These are phyloP conservation scores for Triplophysa yarkandensis DNA, from an alignment of 2,797 vertebrate species.

Conservation along the genomic window DNA sequence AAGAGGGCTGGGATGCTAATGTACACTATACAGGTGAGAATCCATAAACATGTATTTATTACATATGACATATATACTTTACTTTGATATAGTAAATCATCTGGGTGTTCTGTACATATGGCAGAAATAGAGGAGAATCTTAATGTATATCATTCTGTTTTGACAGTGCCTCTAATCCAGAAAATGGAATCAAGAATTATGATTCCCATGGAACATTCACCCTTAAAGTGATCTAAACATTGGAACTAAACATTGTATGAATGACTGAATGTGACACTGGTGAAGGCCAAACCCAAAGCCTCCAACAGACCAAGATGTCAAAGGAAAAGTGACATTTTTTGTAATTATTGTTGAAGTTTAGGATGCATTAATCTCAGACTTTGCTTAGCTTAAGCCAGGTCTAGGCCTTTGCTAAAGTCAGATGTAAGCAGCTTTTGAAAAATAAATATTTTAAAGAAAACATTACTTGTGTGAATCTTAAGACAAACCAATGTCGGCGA, in stretches of 20 bases:
- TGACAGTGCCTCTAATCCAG: constrained; percentile 88
- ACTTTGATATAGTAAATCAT: not conserved
- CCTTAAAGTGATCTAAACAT: constrained; percentile 79
- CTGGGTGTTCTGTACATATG: not conserved
- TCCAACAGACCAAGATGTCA: not conserved
- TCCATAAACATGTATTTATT: not conserved
- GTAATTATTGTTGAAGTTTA: no score
- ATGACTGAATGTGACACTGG: not conserved
- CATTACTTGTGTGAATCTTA: no score
- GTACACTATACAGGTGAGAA: constrained; percentile 90
- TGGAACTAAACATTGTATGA: not conserved
- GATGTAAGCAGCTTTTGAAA: no score
- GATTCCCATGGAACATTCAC: constrained; percentile 90
- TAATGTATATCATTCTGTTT: not conserved
- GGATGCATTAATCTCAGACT: no score
- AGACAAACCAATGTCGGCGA: no score
- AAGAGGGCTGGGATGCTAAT: constrained; percentile 89
- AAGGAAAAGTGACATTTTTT: not conserved
- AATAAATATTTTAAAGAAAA: no score
- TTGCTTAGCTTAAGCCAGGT: no score
- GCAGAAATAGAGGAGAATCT: not conserved
- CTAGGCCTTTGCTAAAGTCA: no score
- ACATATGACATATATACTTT: no score
- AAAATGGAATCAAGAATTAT: constrained; percentile 95
- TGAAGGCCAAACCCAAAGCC: not conserved